Percentiles rank a stretch among this genome's conserved stretches.
These are phyloP conservation scores for Collichthys lucidus DNA, from an alignment of 2,113 vertebrate species.

Conservation along the genomic window DNA sequence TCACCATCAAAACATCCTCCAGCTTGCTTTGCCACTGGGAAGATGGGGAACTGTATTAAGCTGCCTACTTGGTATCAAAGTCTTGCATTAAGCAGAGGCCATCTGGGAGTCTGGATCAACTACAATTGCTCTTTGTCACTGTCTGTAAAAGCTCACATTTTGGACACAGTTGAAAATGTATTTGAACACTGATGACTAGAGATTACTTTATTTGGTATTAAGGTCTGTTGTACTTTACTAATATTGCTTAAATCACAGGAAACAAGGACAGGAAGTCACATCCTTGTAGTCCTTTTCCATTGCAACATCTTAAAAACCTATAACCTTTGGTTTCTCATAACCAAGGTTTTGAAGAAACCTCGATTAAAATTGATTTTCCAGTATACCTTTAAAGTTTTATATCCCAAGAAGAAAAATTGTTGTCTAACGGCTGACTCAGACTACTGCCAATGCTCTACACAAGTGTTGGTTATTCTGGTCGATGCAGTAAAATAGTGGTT, in stretches of 20 bases:
- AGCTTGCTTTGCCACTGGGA: slow-evolving; percentile 51
- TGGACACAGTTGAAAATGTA: slow-evolving; percentile 36
- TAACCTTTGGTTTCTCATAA: neutral
- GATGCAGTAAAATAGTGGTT: neutral
- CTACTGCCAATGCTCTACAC: too few relatives aligned
- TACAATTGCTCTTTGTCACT: slow-evolving; percentile 21
- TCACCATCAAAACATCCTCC: slow-evolving; percentile 61
- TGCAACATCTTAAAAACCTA: neutral
- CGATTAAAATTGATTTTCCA: neutral
- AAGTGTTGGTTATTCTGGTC: neutral
- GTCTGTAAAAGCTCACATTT: neutral
- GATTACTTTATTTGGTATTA: slow-evolving; percentile 17
- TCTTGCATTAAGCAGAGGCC: slow-evolving; percentile 38
- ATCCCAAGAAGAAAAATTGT: too few relatives aligned
- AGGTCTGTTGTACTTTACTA: slow-evolving; percentile 2
- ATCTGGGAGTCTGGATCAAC: slow-evolving; percentile 51
- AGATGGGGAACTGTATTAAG: slow-evolving; percentile 33
- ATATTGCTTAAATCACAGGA: slow-evolving; percentile 5
- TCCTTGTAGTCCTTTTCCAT: neutral
- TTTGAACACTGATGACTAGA: neutral
- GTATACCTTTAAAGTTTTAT: neutral
- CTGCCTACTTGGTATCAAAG: slow-evolving; percentile 56
- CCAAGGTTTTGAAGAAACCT: neutral
- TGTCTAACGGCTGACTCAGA: too few relatives aligned
- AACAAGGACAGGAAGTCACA: slow-evolving; percentile 8